Base-by-base conservation (phyloP, 2,888 invertebrate species). In the Catocala nupta region DNA sequence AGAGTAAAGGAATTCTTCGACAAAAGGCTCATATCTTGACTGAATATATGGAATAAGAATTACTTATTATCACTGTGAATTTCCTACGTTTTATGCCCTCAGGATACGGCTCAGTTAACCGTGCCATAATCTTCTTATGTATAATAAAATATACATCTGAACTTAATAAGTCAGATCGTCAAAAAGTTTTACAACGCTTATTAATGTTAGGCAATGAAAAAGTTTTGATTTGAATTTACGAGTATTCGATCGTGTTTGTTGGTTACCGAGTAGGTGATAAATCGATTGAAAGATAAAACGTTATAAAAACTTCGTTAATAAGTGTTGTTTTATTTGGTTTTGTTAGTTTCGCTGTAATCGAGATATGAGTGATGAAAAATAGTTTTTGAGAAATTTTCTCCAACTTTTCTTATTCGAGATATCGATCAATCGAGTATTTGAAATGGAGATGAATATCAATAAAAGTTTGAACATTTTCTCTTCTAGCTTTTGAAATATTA, bases 31-130 rank as follows among this genome's bases (percentile, higher is more conserved):
- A 68, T 71, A 76, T 74, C 69, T 68, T 51, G 55, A 60, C 57
- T 52, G 66, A 73, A 75, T 77, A 75, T 75, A 77, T 79, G 70
- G 79, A 73, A 77, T 78, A 77, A 75, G 79, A 78, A 78, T 78
- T 67, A 77, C 74, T 71, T 70, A 77, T 78, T 77, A 79, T 72
- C 71, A 60, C 66, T 52, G 49, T 44, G 66, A 70, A 71, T 65
- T 66, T 62, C 70, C 67, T 77, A 68, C 70, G 70, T 70, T 78
- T 78, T 78, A 78, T 69, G 68, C 51, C 65, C 59, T 33, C 47
- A 57, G 56, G 64, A 63, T 49, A 65, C 63, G 68, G 57, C 70
- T 53, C 55, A 67, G 68, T 63, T 76, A 73, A 70, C 73, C 25
- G 61, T 59, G 57, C 25, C 58, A 68, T 78, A 78, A 78, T 76